Conservation (phyloP, 2,797 vertebrate species). For the Pipistrellus pipistrellus region DNA sequence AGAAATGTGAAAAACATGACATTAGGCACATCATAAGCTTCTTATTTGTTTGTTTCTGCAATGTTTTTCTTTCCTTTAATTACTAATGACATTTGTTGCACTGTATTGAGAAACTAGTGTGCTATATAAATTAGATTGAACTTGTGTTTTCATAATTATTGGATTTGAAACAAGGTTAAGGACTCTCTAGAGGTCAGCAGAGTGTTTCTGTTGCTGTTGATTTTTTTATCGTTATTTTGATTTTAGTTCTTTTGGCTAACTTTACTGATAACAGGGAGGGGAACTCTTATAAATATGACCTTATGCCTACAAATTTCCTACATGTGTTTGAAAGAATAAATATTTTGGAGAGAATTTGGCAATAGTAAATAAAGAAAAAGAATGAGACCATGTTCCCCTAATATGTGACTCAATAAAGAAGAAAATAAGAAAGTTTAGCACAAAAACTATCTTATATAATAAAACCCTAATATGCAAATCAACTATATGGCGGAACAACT, state of each 20-base stretch:
- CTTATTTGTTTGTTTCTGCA: not conserved
- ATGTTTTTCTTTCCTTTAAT: not conserved
- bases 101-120: slow-evolving; percentile 1
- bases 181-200: not conserved
- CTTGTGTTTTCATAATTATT: not conserved
- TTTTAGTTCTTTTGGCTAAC: not conserved
- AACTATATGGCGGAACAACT: accelerated
- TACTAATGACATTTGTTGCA: not conserved
- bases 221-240: not conserved
- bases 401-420: not conserved
- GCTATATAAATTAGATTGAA: not conserved
- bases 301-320: slow-evolving; percentile 11
- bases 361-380: not conserved
- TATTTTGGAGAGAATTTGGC: not conserved
- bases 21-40: too few species aligned
- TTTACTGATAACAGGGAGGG: not conserved
- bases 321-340: not conserved
- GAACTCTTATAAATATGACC: not conserved
- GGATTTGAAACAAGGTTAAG: not conserved
- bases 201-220: not conserved
- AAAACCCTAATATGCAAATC: too few species aligned
- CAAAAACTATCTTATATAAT: not conserved
- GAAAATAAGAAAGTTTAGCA: not conserved
- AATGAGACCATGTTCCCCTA: not conserved
- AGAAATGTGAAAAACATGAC: not conserved